These are phyloP conservation scores for Chamaetylas fuelleborni DNA, from an alignment of 2,113 vertebrate genomes.

Conservation along the genomic window DNA sequence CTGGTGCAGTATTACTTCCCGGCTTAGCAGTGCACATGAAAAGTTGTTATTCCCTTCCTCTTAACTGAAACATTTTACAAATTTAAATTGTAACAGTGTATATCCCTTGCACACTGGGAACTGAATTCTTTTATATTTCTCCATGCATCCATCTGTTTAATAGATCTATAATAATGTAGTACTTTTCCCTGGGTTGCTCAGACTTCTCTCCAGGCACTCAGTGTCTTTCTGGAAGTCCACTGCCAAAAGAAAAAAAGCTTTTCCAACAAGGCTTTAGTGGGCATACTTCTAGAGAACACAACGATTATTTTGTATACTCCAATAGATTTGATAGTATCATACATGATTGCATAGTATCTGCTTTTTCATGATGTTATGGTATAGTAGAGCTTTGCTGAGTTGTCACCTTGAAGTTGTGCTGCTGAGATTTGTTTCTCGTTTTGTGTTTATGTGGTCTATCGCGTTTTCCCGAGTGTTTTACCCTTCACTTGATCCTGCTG, in stretches of 20 bases:
- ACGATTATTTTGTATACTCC: neutral
- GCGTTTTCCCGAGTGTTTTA: neutral
- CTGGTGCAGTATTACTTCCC: neutral
- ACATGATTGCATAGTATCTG: neutral
- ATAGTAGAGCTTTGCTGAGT: neutral
- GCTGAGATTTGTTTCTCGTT: neutral
- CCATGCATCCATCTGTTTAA: neutral
- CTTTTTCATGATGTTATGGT: neutral
- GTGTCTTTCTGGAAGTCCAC: neutral
- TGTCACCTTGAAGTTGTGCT: neutral
- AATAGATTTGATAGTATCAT: neutral
- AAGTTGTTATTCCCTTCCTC: neutral
- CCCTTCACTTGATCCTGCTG: neutral
- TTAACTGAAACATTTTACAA: neutral
- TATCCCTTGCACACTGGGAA: neutral
- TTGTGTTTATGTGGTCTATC: rapidly evolving
- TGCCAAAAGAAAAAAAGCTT: neutral
- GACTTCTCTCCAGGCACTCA: neutral
- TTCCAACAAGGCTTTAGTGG: neutral
- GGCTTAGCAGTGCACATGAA: neutral
- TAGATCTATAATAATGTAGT: neutral
- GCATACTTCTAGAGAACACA: neutral
- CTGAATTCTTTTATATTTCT: neutral
- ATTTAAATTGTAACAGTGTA: neutral
- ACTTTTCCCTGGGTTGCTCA: neutral